Conservation (phyloP, 2,888 invertebrate genomes). For the Adineta ricciae region DNA sequence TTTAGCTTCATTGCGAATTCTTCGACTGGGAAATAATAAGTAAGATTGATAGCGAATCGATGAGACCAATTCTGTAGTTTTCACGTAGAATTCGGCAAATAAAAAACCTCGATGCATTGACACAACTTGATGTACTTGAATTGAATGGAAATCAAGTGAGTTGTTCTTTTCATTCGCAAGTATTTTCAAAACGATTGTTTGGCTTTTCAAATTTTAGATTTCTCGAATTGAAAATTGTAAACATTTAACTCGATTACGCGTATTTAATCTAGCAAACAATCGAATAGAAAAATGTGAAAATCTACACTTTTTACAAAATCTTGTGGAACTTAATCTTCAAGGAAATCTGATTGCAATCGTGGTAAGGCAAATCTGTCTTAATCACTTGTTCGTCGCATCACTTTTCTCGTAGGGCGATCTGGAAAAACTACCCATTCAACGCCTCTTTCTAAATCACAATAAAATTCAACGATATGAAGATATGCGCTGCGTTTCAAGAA, state of each 20-base stretch:
- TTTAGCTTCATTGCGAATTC: slow-evolving; percentile 68
- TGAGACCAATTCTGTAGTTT: too few species aligned
- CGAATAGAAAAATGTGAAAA: slow-evolving; percentile 67
- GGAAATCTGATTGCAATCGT: slow-evolving; percentile 63
- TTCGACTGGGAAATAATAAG: slow-evolving; percentile 77
- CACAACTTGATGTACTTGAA: slow-evolving; percentile 76
- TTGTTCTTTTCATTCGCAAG: too few species aligned
- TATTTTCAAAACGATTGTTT: not conserved
- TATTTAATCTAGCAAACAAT: slow-evolving; percentile 83
- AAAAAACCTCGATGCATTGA: slow-evolving; percentile 60
- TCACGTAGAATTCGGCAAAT: slow-evolving; percentile 60
- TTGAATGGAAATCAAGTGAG: slow-evolving; percentile 68
- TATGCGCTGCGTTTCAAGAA: not conserved
- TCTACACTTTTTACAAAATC: slow-evolving; percentile 64
- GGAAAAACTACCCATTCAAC: slow-evolving; percentile 65
- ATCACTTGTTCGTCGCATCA: not conserved
- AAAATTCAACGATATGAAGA: slow-evolving; percentile 51
- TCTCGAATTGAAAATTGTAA: slow-evolving; percentile 61
- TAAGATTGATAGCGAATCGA: not conserved
- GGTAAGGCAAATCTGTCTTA: slow-evolving; percentile 36
- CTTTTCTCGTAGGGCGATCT: slow-evolving; percentile 63
- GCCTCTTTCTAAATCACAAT: slow-evolving; percentile 72
- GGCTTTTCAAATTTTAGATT: slow-evolving; percentile 56
- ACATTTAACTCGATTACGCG: slow-evolving; percentile 66
- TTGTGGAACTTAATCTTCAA: slow-evolving; percentile 76